A percentile compares a stretch with the other conserved stretches of the same genome.
phyloP scores from a whole-genome alignment of 2,888 invertebrate genomes.

The Nebria salina region DNA sequence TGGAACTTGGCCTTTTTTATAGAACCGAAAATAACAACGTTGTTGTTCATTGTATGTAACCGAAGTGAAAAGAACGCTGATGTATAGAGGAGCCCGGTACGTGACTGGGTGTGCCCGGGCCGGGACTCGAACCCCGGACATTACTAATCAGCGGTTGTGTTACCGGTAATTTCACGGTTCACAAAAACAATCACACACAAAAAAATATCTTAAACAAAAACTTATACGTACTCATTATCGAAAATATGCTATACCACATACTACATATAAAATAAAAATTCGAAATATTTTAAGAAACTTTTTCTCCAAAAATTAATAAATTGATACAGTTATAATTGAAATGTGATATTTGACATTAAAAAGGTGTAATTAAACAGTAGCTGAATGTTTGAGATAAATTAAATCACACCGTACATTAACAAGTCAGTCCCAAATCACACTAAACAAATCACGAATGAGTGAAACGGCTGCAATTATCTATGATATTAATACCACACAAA shows the following conservation, averaged over 20 bases:
- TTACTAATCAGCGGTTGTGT: slow-evolving; percentile 19
- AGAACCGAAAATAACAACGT: neutral
- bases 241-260: neutral
- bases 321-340: neutral
- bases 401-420: neutral
- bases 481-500: neutral
- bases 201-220: neutral
- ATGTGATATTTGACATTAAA: neutral
- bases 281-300: no score
- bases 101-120: slow-evolving; percentile 26
- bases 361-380: neutral
- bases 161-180: neutral
- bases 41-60: neutral
- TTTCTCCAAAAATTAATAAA: no score
- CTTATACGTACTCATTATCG: neutral
- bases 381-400: neutral
- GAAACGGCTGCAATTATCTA: neutral
- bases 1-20: neutral
- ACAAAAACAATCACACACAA: slow-evolving; percentile 5
- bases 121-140: slow-evolving; percentile 24
- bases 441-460: neutral
- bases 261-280: no score
- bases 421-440: neutral
- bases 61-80: neutral
- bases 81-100: slow-evolving; percentile 11